Evolutionary conservation across 2,113 vertebrate species (phyloP).

Genomic region (Pelecanoides urinatrix): DNA sequence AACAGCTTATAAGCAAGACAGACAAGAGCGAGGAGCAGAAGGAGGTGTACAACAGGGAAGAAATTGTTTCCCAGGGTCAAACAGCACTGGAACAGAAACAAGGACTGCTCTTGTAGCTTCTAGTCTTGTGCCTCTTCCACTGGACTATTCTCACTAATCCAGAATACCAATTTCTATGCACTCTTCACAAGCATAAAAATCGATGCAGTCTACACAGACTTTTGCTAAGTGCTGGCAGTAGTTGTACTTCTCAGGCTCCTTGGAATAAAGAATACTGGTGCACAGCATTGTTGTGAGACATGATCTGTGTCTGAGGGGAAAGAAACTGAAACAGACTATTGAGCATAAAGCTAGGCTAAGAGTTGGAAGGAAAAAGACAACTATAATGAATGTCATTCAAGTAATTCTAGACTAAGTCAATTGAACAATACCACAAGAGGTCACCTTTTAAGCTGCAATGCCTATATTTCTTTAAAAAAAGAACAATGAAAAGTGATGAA

Average conservation of each 20-base stretch:
- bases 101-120: background rate
- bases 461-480: background rate
- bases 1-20: background rate
- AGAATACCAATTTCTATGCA: background rate
- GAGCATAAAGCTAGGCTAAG: background rate
- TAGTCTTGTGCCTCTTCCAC: background rate
- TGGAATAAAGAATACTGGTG: background rate
- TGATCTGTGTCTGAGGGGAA: background rate
- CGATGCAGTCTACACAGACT: background rate
- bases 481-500: background rate
- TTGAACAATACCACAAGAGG: background rate
- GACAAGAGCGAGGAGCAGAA: background rate
- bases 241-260: background rate
- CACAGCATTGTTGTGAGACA: background rate
- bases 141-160: background rate
- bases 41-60: background rate
- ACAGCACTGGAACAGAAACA: background rate
- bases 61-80: background rate
- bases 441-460: background rate
- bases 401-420: background rate
- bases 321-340: background rate
- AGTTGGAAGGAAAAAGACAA: background rate
- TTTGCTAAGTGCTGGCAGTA: background rate
- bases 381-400: background rate
- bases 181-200: background rate